Base-by-base conservation (phyloP, 2,888 invertebrate genomes). In the Napeogenes sylphis region DNA sequence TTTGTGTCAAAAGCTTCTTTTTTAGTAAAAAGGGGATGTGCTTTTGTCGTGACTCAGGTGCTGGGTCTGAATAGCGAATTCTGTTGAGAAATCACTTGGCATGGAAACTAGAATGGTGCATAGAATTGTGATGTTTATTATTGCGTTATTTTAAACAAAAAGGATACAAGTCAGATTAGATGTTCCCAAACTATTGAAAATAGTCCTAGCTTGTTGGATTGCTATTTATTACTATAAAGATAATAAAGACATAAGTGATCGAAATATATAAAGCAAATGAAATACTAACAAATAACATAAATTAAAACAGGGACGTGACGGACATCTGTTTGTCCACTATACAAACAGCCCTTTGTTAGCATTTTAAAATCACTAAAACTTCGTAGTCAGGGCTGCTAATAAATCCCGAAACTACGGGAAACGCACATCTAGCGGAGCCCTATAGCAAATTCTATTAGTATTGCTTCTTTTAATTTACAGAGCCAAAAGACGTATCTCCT, bases 321-420 rank as follows among this genome's bases (percentile, higher is more conserved):
- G 70, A 70, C 76, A 75, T 77, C 73, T 76, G 76, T 67, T 70
- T 68, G 74, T 69, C 72, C 71, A 74, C 70, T 73, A 63, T 67
- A 63, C 53, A 63, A 67, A 60, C 60, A 65, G 46, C 70, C 73
- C 65, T 75, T 75, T 75, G 72, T 76, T 71, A 72, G 70, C 71
- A 69, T 72, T 69, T 72, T 69, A 72, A 76, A 77, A 75, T 75
- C 72, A 73, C 74, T 77, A 80, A 82, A 77, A 80, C 78, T 78
- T 72, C 67, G 74, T 59, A 73, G 70, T 73, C 75, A 74, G 75
- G 72, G 75, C 79, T 77, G 81, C 80, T 78, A 82, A 87, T 88
- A 90, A 88, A 90, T 89, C 85, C 82, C 78, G 68, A 79, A 84
- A 80, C 80, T 82, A 84, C 80, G 75, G 85, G 83, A 88, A 87